Evolutionary conservation across 2,113 vertebrate genomes (phyloP), one percentile per base, ranked within the genome.

Genomic region (Lynx canadensis): DNA sequence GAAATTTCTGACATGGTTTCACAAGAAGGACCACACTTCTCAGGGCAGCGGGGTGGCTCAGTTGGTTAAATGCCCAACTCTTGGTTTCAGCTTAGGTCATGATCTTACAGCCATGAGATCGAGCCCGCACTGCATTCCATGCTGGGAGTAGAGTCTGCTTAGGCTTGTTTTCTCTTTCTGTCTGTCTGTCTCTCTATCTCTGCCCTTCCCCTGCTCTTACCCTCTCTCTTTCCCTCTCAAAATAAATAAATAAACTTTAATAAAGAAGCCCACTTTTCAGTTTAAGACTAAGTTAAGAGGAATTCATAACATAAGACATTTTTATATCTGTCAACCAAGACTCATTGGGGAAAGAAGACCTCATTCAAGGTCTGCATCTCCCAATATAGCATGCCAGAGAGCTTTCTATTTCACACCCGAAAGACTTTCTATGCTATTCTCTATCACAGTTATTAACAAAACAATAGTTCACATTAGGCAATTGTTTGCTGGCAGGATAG

Each of bases 341-440:
- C 31, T 69, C 45, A 68, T 15, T 91, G 45, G 50, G 52, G 36
- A 95, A 91, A n/a, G 91, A 60, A 60, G 57, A 60, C 57, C 31
- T 85, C n/a, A 90, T 60, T 97, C 48, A 86, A 87, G 33, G 6
- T 88, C 68, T 93, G 4, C 89, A 57, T 48, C 10, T 14, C 8
- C 91, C 96, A 95, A 89, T 89, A 95, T 23, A 93, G 27, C 38
- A 85, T 83, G 16, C 15, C 66, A 94, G 76, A 69, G 60, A 88
- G 6, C 33, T 96, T 89, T 94, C 74, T 78, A 63, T 89, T 97
- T 94, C 48, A 95, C 3, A 73, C 3, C 8, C 1, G 0, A 76
- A 96, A 85, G 52, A 66, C 1, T 89, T 97, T 93, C 60, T 85
- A 55, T 57, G 45, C 29, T 81, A 60, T 85, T 94, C 36, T 92